Base-by-base conservation (phyloP, 2,888 invertebrate species). In the Mongoloraphidia duomilia region DNA sequence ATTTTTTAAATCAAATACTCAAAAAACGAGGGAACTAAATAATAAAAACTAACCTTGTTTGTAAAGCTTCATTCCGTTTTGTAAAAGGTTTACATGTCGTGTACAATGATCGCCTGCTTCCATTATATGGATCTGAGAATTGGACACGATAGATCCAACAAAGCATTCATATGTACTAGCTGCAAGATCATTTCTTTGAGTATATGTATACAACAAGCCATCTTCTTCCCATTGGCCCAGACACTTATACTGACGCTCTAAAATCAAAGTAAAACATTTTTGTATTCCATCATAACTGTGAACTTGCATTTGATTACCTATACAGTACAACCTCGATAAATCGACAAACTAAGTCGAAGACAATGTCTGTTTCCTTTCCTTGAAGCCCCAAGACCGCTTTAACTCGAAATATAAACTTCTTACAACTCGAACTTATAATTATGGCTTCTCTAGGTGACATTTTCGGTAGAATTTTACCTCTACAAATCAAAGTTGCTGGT, bases 51-150 rank as follows among this genome's bases (percentile, higher is more conserved):
- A 63, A 67, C 70, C 70, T 60, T 66, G 66, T 59, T 72, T 73
- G 37, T 70, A 71, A 33, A 80, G 65, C 58, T 76, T 74, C 81
- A 81, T 81, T 50, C 79, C 80, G 58, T 73, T 70, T 36, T 64
- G 66, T 44, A 71, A 64, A 2, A 79, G 77, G 62, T 79, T 72
- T 34, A 77, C 72, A 53, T 73, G 69, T 52, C 79, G 66, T 55
- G 75, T 73, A 57, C 81, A 81, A 57, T 76, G 75, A 57, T 76
- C 76, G 0, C 80, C 80, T 26, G 80, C 80, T 66, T 81, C 81
- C 58, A 75, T 77, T 50, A 81, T 80, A 58, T 73, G 77, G 54
- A 80, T 76, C 55, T 77, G 75, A 39, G 73, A 72, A 37, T 75
- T 72, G 14, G 72, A 70, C 11, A 75, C 68, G 46, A 77, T 77